Evolutionary conservation across 2,113 vertebrate species (phyloP).

Genomic region (Leucopsar rothschildi): DNA sequence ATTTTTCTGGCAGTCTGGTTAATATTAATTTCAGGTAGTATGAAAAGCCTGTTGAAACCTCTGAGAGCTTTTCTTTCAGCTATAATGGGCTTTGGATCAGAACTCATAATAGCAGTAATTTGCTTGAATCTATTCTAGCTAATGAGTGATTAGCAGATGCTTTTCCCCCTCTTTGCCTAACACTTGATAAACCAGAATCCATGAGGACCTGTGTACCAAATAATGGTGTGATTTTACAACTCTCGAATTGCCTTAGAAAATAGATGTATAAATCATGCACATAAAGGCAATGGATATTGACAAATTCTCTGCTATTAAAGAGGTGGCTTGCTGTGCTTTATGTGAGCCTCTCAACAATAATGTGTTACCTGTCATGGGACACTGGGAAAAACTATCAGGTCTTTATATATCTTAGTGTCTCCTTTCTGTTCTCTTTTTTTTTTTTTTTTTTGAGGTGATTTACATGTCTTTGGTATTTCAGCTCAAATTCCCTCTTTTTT

Average conservation of each 20-base stretch:
- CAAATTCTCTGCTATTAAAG: constrained; percentile 12
- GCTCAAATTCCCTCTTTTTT: not conserved
- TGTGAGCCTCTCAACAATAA: not conserved
- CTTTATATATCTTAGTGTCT: not conserved
- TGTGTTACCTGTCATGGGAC: not conserved
- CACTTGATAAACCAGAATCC: constrained; percentile 20
- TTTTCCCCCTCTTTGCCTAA: constrained; percentile 7
- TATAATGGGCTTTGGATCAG: constrained; percentile 20
- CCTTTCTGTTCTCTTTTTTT: not conserved
- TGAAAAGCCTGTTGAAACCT: not conserved
- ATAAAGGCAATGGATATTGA: constrained; percentile 20
- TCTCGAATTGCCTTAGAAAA: constrained; percentile 24
- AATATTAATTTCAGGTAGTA: not conserved
- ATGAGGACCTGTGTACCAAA: not conserved
- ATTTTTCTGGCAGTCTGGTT: not conserved
- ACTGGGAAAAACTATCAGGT: not conserved
- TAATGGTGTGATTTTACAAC: constrained; percentile 22
- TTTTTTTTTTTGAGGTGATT: not conserved
- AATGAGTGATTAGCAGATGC: constrained; percentile 44
- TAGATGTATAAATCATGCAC: constrained; percentile 14
- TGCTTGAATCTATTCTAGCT: constrained; percentile 10
- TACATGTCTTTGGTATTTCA: not conserved
- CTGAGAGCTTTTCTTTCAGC: not conserved
- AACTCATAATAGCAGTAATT: constrained; percentile 8
- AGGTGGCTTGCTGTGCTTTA: constrained; percentile 3